Conservation (phyloP, 64 coral and sea anemone genomes). For the Porites australiensis region DNA sequence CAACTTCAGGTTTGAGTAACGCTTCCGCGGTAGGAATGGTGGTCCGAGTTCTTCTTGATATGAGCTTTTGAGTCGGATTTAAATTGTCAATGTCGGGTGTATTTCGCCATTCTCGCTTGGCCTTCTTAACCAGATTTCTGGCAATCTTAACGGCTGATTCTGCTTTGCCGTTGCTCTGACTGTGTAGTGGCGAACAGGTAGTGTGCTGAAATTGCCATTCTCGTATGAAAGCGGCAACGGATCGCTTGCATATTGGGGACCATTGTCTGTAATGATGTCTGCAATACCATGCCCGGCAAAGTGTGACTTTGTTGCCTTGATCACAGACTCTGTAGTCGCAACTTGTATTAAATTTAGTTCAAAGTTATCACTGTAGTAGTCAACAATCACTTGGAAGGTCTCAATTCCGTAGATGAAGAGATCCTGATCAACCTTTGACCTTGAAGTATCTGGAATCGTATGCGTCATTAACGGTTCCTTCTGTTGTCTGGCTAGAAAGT, state of each 20-base stretch:
- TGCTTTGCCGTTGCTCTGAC: constrained; percentile 12
- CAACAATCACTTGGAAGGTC: not conserved
- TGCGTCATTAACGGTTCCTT: constrained; percentile 62
- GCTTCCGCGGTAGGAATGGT: not conserved
- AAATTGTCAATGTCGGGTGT: not conserved
- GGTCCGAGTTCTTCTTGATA: constrained; percentile 5
- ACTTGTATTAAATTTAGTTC: not conserved
- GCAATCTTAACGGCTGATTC: not conserved
- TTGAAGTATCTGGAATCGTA: not conserved
- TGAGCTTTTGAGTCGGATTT: not conserved
- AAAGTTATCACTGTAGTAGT: constrained; percentile 20
- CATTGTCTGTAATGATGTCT: not conserved
- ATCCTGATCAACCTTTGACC: too few species aligned
- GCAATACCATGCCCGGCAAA: too few species aligned
- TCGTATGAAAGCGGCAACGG: not conserved
- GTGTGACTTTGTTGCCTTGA: not conserved
- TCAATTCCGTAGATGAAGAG: not conserved
- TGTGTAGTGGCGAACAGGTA: constrained; percentile 18
- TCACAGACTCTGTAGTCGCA: constrained; percentile 25
- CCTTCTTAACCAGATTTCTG: too few species aligned
- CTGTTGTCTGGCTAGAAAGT: constrained; percentile 19
- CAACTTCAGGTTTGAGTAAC: too few species aligned
- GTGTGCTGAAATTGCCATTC: constrained; percentile 47
- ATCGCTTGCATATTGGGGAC: constrained; percentile 8
- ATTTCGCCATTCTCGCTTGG: not conserved